Evolutionary conservation across 2,888 invertebrate species (phyloP).

Genomic region (Synanthedon vespiformis): DNA sequence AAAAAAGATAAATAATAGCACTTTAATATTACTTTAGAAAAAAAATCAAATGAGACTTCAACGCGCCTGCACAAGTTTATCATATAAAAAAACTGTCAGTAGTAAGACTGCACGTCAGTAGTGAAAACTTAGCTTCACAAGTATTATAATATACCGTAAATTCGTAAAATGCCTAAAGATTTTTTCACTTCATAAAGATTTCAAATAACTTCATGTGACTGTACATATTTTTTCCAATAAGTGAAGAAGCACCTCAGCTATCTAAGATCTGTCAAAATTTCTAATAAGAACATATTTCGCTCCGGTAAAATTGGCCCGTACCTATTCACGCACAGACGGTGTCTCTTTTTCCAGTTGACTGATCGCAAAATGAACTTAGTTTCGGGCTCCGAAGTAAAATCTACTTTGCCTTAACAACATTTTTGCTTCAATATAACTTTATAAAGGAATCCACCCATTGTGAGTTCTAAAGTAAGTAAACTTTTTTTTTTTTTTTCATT

Average conservation of each 20-base stretch:
- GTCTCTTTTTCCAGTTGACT: constrained; percentile 13
- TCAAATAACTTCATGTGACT: too few relatives aligned
- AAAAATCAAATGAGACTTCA: too few relatives aligned
- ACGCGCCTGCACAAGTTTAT: too few relatives aligned
- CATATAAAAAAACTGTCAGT: too few relatives aligned
- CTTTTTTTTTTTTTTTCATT: neutral
- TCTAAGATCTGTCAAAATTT: constrained; percentile 11
- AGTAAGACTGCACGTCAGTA: too few relatives aligned
- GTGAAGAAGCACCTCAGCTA: constrained; percentile 2
- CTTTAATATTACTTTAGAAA: too few relatives aligned
- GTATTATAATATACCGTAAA: too few relatives aligned
- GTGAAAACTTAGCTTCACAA: too few relatives aligned
- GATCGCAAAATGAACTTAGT: constrained; percentile 16
- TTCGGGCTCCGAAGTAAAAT: constrained; percentile 1
- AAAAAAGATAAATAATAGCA: too few relatives aligned
- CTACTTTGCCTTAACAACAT: neutral
- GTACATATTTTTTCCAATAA: constrained; percentile 11
- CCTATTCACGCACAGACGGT: constrained; percentile 1
- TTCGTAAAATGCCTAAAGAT: too few relatives aligned
- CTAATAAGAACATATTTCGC: constrained; percentile 14
- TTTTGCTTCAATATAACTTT: neutral
- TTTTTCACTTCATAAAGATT: too few relatives aligned
- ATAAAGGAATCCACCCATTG: neutral
- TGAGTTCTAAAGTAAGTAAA: neutral
- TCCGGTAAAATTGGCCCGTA: constrained; percentile 6